phyloP scores from a whole-genome alignment of 2,888 invertebrate species.

The Ecliptopera silaceata region DNA sequence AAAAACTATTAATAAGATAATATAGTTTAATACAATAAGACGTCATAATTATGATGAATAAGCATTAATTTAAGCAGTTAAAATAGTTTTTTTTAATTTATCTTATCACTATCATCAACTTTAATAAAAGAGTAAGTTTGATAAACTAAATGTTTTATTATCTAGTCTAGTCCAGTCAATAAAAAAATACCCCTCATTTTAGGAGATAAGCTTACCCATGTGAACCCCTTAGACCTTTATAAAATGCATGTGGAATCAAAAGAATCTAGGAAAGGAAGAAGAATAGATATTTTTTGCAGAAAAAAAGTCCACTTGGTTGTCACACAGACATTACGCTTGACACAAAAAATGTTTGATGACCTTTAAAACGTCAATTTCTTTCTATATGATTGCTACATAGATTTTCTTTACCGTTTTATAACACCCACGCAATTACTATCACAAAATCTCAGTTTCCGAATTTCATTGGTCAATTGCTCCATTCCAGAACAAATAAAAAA shows the following conservation, averaged over 20 bases:
- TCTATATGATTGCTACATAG: too few relatives aligned
- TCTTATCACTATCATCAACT: slow-evolving; percentile 20
- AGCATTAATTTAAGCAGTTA: slow-evolving; percentile 8
- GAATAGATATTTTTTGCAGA: too few relatives aligned
- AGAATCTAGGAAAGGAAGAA: too few relatives aligned
- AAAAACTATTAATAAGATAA: not conserved
- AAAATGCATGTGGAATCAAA: too few relatives aligned
- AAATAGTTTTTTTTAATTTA: slow-evolving; percentile 23
- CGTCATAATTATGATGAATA: slow-evolving; percentile 2
- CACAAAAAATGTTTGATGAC: too few relatives aligned
- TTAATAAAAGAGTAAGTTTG: slow-evolving; percentile 27
- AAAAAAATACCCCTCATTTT: not conserved
- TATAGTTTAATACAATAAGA: not conserved
- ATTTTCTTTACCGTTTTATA: not conserved
- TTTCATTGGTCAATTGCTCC: too few relatives aligned
- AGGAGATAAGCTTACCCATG: too few relatives aligned
- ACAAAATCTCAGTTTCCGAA: not conserved
- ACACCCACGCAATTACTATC: not conserved
- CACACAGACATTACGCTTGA: not conserved
- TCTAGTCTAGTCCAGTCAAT: not conserved
- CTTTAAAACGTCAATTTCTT: too few relatives aligned
- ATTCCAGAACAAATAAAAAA: too few relatives aligned
- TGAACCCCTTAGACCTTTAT: too few relatives aligned
- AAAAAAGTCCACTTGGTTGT: too few relatives aligned
- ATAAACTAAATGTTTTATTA: slow-evolving; percentile 14